These are phyloP conservation scores for Gorsachius magnificus DNA, from an alignment of 2,797 vertebrate species.

Conservation along the genomic window DNA sequence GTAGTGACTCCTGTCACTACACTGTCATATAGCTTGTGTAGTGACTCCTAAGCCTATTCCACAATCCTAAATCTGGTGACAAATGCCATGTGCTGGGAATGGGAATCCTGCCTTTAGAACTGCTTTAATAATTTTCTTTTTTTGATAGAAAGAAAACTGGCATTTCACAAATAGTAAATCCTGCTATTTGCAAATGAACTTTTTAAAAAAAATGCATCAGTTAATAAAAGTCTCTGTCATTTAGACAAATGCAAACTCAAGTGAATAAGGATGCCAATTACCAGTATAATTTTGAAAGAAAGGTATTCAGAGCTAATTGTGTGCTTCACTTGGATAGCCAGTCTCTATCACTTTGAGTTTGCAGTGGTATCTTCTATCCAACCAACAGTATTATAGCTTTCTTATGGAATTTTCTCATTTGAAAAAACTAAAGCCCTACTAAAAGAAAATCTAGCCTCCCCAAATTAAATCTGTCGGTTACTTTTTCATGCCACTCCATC, in stretches of 20 bases:
- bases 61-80: neutral
- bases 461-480: neutral
- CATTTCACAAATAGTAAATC: slow-evolving; percentile 33
- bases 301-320: slow-evolving; percentile 50
- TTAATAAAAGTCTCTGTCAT: slow-evolving; percentile 53
- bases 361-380: neutral
- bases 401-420: neutral
- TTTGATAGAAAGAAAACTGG: slow-evolving; percentile 45
- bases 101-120: neutral
- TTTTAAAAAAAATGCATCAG: neutral
- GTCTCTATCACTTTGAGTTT: neutral
- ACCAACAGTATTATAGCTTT: neutral
- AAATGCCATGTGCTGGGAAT: neutral
- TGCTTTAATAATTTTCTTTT: neutral
- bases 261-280: slow-evolving; percentile 58
- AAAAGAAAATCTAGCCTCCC: neutral
- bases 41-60: neutral
- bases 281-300: slow-evolving; percentile 40
- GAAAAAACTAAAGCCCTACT: neutral
- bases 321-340: slow-evolving; percentile 35
- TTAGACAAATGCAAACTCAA: slow-evolving; percentile 60
- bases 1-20: too few species aligned
- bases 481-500: neutral
- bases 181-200: slow-evolving; percentile 41
- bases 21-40: neutral